Evolutionary conservation across 2,113 vertebrate species (phyloP), one percentile per base, ranked within the genome.

Genomic region (Catagonus wagneri): DNA sequence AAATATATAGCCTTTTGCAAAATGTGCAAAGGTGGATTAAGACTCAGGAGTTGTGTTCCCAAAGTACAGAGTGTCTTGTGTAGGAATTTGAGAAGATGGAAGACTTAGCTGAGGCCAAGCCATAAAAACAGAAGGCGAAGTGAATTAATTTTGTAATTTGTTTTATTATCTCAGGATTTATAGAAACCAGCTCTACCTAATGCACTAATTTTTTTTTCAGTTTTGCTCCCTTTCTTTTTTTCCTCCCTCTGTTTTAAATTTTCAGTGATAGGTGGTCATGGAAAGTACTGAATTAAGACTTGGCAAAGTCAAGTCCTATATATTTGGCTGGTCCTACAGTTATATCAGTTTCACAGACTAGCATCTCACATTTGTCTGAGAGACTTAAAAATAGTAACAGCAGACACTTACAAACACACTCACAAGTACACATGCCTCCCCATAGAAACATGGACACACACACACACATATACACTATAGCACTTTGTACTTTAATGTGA

Each of bases 271-370:
- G 39, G 27, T 89, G 32, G 22, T 95, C 52, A 93, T 83, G 23
- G 39, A 95, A 96, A 90, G n/a, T 85, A 36, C 52, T 89, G 50
- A 91, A 96, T 93, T 96, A 94, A 94, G 36, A 89, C 23, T 69
- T 94, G 68, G 36, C 50, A 72, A 86, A 86, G 15, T 60, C 25
- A 76, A 44, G 25, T 81, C 7, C 22, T 95, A 19, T 81, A 71
- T 81, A 81, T 90, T 68, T 94, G 23, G 16, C 32, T 81, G 6
- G 7, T 69, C 19, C 54, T 86, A 7, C 3, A 65, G 52, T 27
- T 56, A 29, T 74, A 85, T 72, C 2, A 27, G n/a, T 65, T 71
- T 92, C 71, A 75, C 3, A 75, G 74, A 83, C 3, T 20, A 80
- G 11, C 1, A 8, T 3, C 12, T 68, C 52, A 66, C 10, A 11